Evolutionary conservation across 2,113 vertebrate genomes (phyloP).

Genomic region (Embiotoca jacksoni): DNA sequence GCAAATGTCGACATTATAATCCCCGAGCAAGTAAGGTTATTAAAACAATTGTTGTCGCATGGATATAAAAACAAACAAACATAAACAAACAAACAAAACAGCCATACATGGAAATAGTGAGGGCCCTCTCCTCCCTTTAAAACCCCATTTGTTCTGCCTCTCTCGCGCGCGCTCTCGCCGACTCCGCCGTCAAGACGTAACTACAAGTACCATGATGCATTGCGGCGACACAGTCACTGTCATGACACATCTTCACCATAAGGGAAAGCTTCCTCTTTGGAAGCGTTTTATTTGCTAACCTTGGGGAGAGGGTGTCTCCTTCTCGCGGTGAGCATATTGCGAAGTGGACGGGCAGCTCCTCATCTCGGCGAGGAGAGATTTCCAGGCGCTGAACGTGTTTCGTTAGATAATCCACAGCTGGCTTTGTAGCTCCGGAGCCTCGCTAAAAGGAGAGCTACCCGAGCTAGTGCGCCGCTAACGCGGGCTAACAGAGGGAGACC

Average conservation of each 20-base stretch:
- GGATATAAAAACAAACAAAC: too few species aligned
- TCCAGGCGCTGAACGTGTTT: background rate
- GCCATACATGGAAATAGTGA: too few species aligned
- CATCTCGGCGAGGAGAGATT: background rate
- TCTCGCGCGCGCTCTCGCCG: too few species aligned
- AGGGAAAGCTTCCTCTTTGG: slow-evolving; percentile 69
- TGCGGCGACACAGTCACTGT: slow-evolving; percentile 64
- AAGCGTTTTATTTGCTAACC: slow-evolving; percentile 68
- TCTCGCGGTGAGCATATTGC: slow-evolving; percentile 27
- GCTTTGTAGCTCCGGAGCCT: slow-evolving; percentile 25
- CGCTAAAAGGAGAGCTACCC: slow-evolving; percentile 27
- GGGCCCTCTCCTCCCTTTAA: too few species aligned
- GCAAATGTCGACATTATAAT: too few species aligned
- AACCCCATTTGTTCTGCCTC: too few species aligned
- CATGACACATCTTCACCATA: slow-evolving; percentile 78
- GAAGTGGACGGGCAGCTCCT: background rate
- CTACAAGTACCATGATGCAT: slow-evolving; percentile 81
- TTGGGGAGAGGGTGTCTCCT: slow-evolving; percentile 42
- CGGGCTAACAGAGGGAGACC: slow-evolving; percentile 50
- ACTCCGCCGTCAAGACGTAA: background rate
- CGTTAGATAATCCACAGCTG: slow-evolving; percentile 24
- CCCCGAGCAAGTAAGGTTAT: too few species aligned
- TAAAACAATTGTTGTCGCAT: too few species aligned
- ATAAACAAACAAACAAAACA: too few species aligned
- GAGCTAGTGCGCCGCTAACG: slow-evolving; percentile 66